These are phyloP conservation scores for Cheirogaleus major DNA, from an alignment of 2,797 vertebrate species.

Conservation along the genomic window DNA sequence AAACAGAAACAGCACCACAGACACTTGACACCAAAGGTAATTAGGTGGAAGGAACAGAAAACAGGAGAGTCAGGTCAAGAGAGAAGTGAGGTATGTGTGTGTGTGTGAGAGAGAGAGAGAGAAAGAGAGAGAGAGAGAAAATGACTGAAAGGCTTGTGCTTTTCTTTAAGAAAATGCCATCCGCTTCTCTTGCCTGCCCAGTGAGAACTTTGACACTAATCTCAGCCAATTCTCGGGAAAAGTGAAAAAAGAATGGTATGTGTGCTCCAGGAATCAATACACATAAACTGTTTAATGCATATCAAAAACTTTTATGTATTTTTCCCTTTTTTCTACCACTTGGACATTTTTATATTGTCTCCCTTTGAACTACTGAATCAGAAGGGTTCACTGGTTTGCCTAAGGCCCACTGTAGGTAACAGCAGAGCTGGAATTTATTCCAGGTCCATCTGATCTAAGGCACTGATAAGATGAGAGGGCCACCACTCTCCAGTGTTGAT, in stretches of 20 bases:
- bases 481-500: too few species aligned
- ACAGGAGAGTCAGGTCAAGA: background rate
- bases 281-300: background rate
- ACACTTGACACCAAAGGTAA: background rate
- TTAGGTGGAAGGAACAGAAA: background rate
- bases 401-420: background rate
- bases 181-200: background rate
- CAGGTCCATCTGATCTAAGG: background rate
- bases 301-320: background rate
- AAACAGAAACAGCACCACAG: background rate
- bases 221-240: background rate
- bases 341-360: background rate
- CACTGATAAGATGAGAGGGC: background rate
- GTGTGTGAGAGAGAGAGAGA: background rate
- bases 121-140: background rate
- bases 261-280: background rate
- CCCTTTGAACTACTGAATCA: background rate
- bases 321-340: background rate
- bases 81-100: too few species aligned
- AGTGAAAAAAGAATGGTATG: background rate
- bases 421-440: background rate
- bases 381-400: background rate
- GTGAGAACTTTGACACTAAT: background rate
- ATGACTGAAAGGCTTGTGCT: background rate
- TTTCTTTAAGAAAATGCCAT: background rate